Conservation (phyloP, 2,888 invertebrate genomes). For the Pristionchus fissidentatus region DNA sequence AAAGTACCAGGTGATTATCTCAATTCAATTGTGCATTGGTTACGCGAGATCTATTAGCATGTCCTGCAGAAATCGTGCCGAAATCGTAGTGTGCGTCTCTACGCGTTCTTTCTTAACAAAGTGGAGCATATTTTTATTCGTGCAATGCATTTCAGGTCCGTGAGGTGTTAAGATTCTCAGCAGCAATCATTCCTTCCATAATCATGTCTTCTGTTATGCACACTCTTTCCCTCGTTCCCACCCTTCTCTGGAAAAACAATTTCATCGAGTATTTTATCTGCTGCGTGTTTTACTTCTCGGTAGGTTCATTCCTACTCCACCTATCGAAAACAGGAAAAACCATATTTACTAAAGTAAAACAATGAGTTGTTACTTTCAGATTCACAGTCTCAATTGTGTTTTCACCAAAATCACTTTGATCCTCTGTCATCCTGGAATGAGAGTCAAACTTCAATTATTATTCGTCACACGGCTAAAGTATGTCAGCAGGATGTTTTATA, state of each 20-base stretch:
- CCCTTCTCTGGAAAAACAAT: not conserved
- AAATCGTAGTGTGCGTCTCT: not conserved
- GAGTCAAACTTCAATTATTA: not conserved
- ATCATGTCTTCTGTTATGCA: not conserved
- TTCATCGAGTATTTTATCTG: not conserved
- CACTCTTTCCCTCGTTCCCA: not conserved
- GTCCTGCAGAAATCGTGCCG: not conserved
- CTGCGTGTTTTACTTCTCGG: conserved; percentile 1
- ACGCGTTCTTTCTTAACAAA: not conserved
- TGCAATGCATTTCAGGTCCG: not conserved
- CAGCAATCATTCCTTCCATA: not conserved
- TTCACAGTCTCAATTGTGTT: not conserved
- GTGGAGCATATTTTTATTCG: not conserved
- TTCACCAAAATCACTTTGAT: not conserved
- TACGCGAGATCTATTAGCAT: not conserved
- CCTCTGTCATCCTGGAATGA: not conserved
- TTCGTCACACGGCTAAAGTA: not conserved
- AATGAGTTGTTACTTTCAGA: too few relatives aligned
- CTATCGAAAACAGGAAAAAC: too few relatives aligned
- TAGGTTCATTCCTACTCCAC: not conserved
- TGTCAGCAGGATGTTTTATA: too few relatives aligned
- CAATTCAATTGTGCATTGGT: not conserved
- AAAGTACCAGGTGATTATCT: not conserved
- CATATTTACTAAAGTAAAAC: too few relatives aligned
- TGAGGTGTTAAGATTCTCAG: not conserved